Percentiles rank a stretch among this genome's conserved stretches.
Evolutionary conservation across 2,888 invertebrate genomes (phyloP).

Genomic region (Empis stercorea): DNA sequence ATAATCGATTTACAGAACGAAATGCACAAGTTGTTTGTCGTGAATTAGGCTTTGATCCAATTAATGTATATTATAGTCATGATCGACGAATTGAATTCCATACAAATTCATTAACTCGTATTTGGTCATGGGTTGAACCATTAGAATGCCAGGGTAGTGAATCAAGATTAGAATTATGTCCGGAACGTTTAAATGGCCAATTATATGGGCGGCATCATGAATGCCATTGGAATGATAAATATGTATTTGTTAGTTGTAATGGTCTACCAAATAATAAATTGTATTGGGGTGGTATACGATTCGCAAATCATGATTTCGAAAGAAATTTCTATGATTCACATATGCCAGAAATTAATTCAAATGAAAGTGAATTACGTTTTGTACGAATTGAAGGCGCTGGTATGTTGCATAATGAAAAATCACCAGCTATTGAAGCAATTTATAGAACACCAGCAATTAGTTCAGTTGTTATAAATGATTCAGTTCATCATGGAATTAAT

Average conservation of each 20-base stretch:
- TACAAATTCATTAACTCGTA: slow-evolving; percentile 70
- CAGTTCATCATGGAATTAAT: slow-evolving; percentile 86
- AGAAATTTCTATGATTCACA: slow-evolving; percentile 69
- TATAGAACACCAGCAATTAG: slow-evolving; percentile 71
- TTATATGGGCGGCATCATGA: slow-evolving; percentile 71
- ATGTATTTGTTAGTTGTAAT: slow-evolving; percentile 87
- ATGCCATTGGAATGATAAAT: slow-evolving; percentile 81
- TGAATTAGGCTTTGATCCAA: slow-evolving; percentile 77
- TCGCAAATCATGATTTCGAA: slow-evolving; percentile 81
- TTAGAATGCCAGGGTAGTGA: slow-evolving; percentile 71
- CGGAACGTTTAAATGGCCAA: slow-evolving; percentile 80
- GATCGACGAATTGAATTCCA: slow-evolving; percentile 80
- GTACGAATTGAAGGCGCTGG: slow-evolving; percentile 87
- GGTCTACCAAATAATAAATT: slow-evolving; percentile 41
- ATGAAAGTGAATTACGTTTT: slow-evolving; percentile 67
- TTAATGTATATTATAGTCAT: slow-evolving; percentile 78
- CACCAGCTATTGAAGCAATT: slow-evolving; percentile 82
- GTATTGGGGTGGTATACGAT: slow-evolving; percentile 95
- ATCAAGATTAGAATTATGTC: slow-evolving; percentile 64
- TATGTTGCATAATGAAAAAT: slow-evolving; percentile 87
- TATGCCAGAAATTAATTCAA: slow-evolving; percentile 68
- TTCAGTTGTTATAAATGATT: slow-evolving; percentile 68
- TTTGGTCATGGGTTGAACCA: slow-evolving; percentile 94
- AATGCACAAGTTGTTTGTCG: slow-evolving; percentile 95
- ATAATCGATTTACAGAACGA: slow-evolving; percentile 85